Percentiles rank a stretch among this genome's conserved stretches.
phyloP scores from a whole-genome alignment of 2,113 vertebrate genomes.

The Mirza zaza region DNA sequence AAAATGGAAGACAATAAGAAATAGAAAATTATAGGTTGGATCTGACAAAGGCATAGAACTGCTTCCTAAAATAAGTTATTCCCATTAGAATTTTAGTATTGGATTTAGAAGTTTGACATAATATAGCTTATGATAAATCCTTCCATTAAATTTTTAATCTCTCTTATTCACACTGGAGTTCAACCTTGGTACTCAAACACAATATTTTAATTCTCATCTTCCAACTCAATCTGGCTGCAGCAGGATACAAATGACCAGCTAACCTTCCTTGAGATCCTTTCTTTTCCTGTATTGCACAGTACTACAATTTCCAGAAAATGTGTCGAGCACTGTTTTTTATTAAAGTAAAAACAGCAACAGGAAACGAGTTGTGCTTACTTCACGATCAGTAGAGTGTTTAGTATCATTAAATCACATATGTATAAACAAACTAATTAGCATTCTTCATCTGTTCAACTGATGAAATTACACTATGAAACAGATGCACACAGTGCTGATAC shows the following conservation, averaged over 20 bases:
- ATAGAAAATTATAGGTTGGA: background rate
- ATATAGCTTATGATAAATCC: background rate
- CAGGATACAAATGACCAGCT: background rate
- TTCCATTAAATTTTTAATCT: background rate
- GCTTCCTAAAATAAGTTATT: background rate
- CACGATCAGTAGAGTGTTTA: slow-evolving; percentile 42
- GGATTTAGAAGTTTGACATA: background rate
- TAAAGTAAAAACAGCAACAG: slow-evolving; percentile 43
- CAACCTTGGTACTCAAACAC: background rate
- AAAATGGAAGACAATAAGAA: background rate
- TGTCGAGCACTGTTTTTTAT: background rate
- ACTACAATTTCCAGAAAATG: slow-evolving; percentile 35
- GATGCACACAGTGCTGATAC: background rate
- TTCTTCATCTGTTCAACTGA: slow-evolving; percentile 30
- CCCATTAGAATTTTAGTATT: background rate
- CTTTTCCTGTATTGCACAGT: background rate
- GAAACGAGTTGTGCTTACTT: slow-evolving; percentile 43
- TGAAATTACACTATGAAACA: slow-evolving; percentile 16
- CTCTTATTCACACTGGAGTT: background rate
- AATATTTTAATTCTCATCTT: background rate
- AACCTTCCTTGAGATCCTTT: background rate
- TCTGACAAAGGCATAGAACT: background rate
- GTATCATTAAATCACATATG: slow-evolving; percentile 48
- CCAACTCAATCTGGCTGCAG: background rate
- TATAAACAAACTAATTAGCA: slow-evolving; percentile 52